Evolutionary conservation across 2,113 vertebrate genomes (phyloP), one percentile per base, ranked within the genome.

Genomic region (Nansenia antarctica): DNA sequence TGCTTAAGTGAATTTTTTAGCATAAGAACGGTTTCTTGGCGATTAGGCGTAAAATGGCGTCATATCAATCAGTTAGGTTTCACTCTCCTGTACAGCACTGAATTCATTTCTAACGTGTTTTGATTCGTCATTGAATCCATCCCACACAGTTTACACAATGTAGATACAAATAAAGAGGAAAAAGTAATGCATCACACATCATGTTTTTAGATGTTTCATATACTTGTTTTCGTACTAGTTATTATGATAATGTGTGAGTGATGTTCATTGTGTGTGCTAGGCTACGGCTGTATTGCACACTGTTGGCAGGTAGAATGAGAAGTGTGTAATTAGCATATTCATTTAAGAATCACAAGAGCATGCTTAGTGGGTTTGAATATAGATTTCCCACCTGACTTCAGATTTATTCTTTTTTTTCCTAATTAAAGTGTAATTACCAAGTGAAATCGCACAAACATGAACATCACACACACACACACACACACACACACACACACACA

Each of bases 371-470:
- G 66, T 77, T 79, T 70, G 70, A 90, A 84, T 76, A 78, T 76
- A 53, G 42, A 84, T 90, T 88, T 88, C 87, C 87, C 89, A 89
- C 57, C 76, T 88, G 87, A 87, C 65, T 77, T 86, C 66, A 73
- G 59, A 49, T 73, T 87, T 75, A 78, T 84, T 87, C n/a, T n/a
- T 72, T 74, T 63, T 74, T 84, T 84, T 76, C 71, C 65, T 80
- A 79, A 88, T 89, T 86, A 79, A 65, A 69, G 20, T 65, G 76
- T 86, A 76, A 90, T 91, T 90, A 87, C 68, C 77, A 83, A 88
- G 72, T 84, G 62, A 85, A 86, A 86, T 84, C 68, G 37, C 53
- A 59, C 45, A 78, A 70, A 63, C 82, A 81, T 79, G 62, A 88
- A 65, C 68, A 68, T 74, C 74, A 74, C 65, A 72, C 64, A 84